These are phyloP conservation scores for Temnothorax unifasciatus DNA, from an alignment of 2,888 invertebrate genomes.

Conservation along the genomic window DNA sequence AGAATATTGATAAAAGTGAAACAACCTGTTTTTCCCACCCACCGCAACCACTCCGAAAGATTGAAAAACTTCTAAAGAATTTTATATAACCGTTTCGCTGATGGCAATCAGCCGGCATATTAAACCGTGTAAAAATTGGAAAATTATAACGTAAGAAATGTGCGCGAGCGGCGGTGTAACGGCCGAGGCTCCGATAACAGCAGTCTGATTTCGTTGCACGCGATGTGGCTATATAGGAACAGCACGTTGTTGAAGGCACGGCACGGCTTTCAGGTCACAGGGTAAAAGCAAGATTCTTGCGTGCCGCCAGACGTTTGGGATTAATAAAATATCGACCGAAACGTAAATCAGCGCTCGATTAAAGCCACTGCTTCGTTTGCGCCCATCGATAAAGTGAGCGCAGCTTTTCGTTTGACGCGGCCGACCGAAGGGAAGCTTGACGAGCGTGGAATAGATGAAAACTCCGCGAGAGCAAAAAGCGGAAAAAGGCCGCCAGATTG, in stretches of 20 bases:
- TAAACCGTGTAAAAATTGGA: conserved; percentile 9
- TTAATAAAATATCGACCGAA: conserved; percentile 59
- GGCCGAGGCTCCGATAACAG: not conserved
- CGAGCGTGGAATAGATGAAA: conserved; percentile 43
- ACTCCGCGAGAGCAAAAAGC: conserved; percentile 19
- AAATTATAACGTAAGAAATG: conserved; percentile 24
- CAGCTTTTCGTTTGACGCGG: conserved; percentile 56
- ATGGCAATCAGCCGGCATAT: conserved; percentile 21
- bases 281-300: conserved; percentile 31
- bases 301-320: conserved; percentile 37
- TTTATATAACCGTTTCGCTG: not conserved
- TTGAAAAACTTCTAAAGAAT: not conserved
- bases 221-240: conserved; percentile 13
- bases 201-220: conserved; percentile 42
- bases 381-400: conserved; percentile 32
- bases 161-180: not conserved
- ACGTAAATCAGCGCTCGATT: conserved; percentile 45
- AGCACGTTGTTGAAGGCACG: conserved; percentile 23
- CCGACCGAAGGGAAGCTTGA: conserved; percentile 39
- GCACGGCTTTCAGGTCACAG: conserved; percentile 28
- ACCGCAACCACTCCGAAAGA: not conserved
- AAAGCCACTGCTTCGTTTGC: conserved; percentile 38
- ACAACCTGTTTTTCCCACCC: not conserved
- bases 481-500: conserved; percentile 13
- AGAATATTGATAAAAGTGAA: not conserved